Percentiles rank a stretch among this genome's conserved stretches.
These are phyloP conservation scores for Parambassis ranga DNA, from an alignment of 2,797 vertebrate genomes.

Conservation along the genomic window DNA sequence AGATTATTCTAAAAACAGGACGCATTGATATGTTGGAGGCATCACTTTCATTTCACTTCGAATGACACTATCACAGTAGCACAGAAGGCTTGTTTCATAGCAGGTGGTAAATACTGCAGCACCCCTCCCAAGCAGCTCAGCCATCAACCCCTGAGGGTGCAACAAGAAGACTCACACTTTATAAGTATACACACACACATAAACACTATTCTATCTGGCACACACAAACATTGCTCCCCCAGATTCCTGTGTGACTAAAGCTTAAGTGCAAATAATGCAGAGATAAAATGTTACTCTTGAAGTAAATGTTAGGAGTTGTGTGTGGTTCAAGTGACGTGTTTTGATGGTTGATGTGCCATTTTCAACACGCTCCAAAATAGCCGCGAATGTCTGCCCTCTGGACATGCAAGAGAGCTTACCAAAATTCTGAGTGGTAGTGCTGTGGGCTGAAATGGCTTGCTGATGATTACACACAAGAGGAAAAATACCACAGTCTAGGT, in stretches of 20 bases:
- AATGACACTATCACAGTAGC: conserved; percentile 67
- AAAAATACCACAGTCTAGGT: conserved; percentile 10
- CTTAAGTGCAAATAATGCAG: conserved; percentile 27
- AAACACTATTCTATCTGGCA: conserved; percentile 34
- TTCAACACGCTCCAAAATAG: not conserved
- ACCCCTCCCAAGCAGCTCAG: conserved; percentile 63
- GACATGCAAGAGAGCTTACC: conserved; percentile 3
- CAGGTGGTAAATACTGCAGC: conserved; percentile 74
- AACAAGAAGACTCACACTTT: conserved; percentile 47
- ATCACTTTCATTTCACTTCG: conserved; percentile 56
- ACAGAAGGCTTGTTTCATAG: conserved; percentile 71
- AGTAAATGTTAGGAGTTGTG: conserved; percentile 25
- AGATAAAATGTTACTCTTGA: conserved; percentile 36
- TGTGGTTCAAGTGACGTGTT: conserved; percentile 17
- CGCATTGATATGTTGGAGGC: conserved; percentile 45
- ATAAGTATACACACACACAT: conserved; percentile 22
- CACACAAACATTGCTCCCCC: conserved; percentile 35
- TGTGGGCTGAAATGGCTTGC: conserved; percentile 6
- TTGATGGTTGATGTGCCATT: not conserved
- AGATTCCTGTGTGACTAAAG: conserved; percentile 41
- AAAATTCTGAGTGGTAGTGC: not conserved
- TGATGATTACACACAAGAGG: conserved; percentile 35
- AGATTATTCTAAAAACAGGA: conserved; percentile 57
- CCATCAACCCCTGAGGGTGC: conserved; percentile 60
- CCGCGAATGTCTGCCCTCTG: conserved; percentile 4